Conservation (phyloP, 2,888 invertebrate genomes). For the Heteromurus nitidus region DNA sequence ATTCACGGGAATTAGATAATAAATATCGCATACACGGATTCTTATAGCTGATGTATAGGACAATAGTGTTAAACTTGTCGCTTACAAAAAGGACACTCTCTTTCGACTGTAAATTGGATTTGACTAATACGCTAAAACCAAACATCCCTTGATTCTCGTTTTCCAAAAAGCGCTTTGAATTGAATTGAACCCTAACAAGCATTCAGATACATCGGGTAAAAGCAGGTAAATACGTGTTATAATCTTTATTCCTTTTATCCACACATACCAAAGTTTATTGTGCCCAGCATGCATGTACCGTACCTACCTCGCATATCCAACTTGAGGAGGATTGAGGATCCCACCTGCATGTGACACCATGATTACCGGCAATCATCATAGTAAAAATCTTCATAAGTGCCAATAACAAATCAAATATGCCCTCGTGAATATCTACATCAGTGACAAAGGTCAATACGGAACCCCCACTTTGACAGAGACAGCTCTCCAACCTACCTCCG, state of each 20-base stretch:
- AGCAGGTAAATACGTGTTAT: no score
- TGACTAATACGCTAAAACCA: conserved; percentile 18
- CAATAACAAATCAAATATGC: conserved; percentile 58
- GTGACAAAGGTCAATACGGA: conserved; percentile 60
- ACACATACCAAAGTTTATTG: conserved; percentile 5
- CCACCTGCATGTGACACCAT: conserved; percentile 9
- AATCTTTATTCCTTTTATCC: no score
- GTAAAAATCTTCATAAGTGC: not conserved
- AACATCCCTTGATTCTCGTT: no score
- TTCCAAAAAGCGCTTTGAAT: no score
- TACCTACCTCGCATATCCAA: conserved; percentile 14
- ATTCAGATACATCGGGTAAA: no score
- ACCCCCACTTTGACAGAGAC: conserved; percentile 53
- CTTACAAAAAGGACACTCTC: no score
- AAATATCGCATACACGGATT: no score
- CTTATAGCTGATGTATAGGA: no score
- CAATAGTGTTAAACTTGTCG: not conserved
- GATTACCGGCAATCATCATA: not conserved
- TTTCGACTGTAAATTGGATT: conserved; percentile 3
- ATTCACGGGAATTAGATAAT: no score
- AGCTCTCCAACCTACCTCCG: conserved; percentile 14
- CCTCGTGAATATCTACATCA: conserved; percentile 29
- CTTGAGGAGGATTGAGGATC: not conserved
- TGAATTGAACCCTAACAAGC: no score
- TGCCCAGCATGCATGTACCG: not conserved